Conservation (phyloP, 2,113 vertebrate species). For the Reinhardtius hippoglossoides region DNA sequence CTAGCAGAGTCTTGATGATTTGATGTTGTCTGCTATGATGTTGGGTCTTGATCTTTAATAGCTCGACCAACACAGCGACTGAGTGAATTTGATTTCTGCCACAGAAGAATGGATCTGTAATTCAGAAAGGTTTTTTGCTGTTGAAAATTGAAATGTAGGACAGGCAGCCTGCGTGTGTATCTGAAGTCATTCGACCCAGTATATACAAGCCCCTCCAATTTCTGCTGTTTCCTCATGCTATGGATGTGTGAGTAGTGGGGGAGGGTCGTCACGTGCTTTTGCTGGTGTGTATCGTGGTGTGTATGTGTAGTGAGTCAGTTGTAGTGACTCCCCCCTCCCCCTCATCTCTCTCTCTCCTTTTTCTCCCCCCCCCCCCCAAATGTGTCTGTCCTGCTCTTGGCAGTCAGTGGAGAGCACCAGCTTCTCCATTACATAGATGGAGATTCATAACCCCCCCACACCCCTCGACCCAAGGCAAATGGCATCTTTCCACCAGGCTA, state of each 20-base stretch:
- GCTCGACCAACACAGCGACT: constrained; percentile 5
- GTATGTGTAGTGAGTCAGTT: constrained; percentile 57
- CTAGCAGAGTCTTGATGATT: constrained; percentile 17
- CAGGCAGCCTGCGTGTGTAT: constrained; percentile 22
- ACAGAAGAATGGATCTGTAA: not conserved
- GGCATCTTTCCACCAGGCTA: constrained; percentile 5
- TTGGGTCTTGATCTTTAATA: constrained; percentile 9
- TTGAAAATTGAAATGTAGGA: constrained; percentile 48
- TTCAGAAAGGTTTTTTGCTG: not conserved
- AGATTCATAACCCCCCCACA: constrained; percentile 3
- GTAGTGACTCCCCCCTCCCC: constrained; percentile 52
- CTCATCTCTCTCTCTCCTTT: constrained; percentile 29
- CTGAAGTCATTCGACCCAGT: constrained; percentile 7
- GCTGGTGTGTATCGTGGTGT: constrained; percentile 26
- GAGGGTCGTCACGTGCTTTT: constrained; percentile 57
- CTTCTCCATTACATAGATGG: constrained; percentile 59
- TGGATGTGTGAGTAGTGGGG: constrained; percentile 66
- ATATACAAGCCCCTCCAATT: constrained; percentile 32
- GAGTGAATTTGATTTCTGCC: not conserved
- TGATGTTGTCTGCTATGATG: constrained; percentile 10
- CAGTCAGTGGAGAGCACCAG: constrained; percentile 58
- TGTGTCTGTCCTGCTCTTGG: constrained; percentile 56
- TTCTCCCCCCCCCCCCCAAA: constrained; percentile 49
- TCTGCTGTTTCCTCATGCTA: constrained; percentile 33
- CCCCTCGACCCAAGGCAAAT: constrained; percentile 49